A percentile compares a stretch with the other conserved stretches of the same genome.
These are phyloP conservation scores for Silurus aristotelis DNA, from an alignment of 2,797 vertebrate genomes.

Conservation along the genomic window DNA sequence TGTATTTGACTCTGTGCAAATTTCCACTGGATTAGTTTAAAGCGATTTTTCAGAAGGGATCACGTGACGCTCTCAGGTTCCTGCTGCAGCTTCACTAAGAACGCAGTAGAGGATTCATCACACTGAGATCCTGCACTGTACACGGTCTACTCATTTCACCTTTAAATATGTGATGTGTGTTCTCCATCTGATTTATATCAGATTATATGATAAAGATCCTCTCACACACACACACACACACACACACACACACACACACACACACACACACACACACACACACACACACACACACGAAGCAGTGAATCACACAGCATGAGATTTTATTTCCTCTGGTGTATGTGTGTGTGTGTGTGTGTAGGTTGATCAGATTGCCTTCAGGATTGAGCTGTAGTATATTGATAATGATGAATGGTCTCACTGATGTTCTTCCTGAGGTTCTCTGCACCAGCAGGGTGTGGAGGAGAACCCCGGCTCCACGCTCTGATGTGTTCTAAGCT, in stretches of 20 bases:
- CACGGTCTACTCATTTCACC: too few relatives aligned
- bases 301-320: neutral
- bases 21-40: too few relatives aligned
- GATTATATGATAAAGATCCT: neutral
- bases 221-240: neutral
- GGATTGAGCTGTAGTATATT: neutral
- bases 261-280: neutral
- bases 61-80: too few relatives aligned
- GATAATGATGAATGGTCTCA: neutral
- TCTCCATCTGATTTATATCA: neutral
- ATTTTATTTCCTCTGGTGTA: neutral
- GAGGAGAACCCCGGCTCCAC: slow-evolving; percentile 52
- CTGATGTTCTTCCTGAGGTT: neutral
- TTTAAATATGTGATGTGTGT: too few relatives aligned
- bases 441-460: slow-evolving; percentile 7
- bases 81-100: too few relatives aligned
- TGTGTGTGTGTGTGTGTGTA: neutral
- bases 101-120: too few relatives aligned
- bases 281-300: neutral
- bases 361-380: neutral
- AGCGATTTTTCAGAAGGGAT: too few relatives aligned
- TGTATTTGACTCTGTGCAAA: too few relatives aligned
- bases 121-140: too few relatives aligned
- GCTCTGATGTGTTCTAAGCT: neutral
- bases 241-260: neutral